These are phyloP conservation scores for Abramis brama DNA, from an alignment of 2,113 vertebrate genomes.

Conservation along the genomic window DNA sequence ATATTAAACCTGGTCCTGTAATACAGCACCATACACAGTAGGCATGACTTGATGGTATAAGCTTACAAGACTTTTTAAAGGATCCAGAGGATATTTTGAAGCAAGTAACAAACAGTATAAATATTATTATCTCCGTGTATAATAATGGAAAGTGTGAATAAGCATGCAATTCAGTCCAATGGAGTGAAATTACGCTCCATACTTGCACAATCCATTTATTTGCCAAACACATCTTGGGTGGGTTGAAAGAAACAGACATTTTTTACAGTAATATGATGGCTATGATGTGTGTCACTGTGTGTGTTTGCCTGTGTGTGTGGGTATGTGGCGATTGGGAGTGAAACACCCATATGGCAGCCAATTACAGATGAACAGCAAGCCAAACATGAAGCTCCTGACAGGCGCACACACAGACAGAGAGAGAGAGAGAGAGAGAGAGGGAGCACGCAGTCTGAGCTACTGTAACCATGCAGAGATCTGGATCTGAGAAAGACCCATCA, in stretches of 20 bases:
- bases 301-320: conserved; percentile 17
- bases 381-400: conserved; percentile 59
- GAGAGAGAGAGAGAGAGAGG: not conserved
- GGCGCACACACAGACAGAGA: conserved; percentile 51
- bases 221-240: conserved; percentile 15
- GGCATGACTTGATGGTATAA: not conserved
- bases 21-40: not conserved
- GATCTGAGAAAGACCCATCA: conserved; percentile 28
- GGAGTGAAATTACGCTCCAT: not conserved
- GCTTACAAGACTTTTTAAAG: not conserved
- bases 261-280: conserved; percentile 43
- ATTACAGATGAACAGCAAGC: conserved; percentile 63
- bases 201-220: conserved; percentile 40
- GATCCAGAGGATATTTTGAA: not conserved
- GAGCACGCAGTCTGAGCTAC: conserved; percentile 27
- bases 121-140: not conserved
- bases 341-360: conserved; percentile 40
- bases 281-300: conserved; percentile 38
- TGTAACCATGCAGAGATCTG: conserved; percentile 53
- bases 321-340: conserved; percentile 24
- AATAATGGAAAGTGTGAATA: conserved; percentile 22
- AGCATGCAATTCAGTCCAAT: conserved; percentile 45
- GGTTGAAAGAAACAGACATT: conserved; percentile 40
- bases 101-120: not conserved
- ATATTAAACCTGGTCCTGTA: not conserved